phyloP scores from a whole-genome alignment of 2,113 vertebrate genomes.

The Paradoxurus hermaphroditus region DNA sequence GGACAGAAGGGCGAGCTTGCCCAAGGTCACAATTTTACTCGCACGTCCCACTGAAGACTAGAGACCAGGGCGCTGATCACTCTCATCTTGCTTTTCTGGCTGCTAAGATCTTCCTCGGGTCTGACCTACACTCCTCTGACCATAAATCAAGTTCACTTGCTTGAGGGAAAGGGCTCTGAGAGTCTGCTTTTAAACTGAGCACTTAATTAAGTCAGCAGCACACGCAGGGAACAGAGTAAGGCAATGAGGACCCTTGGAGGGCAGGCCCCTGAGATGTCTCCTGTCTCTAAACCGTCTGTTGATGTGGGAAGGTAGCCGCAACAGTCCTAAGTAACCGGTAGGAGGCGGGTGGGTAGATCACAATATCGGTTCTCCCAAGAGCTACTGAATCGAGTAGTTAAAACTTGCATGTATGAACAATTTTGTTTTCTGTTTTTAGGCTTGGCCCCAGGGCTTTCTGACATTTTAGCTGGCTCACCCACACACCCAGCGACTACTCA shows the following conservation, averaged over 20 bases:
- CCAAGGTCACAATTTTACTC: not conserved
- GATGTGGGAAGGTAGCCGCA: not conserved
- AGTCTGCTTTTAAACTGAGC: not conserved
- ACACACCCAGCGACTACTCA: not conserved
- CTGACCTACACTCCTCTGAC: not conserved
- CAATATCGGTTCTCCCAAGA: not conserved
- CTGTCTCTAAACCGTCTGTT: not conserved
- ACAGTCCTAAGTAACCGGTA: not conserved
- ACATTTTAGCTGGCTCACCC: not conserved
- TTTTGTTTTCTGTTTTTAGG: not conserved
- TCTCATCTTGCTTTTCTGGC: not conserved
- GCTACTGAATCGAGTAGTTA: not conserved
- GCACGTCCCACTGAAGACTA: not conserved
- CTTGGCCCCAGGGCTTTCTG: not conserved
- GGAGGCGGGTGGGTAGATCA: not conserved
- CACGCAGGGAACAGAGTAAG: not conserved
- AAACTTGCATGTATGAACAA: not conserved
- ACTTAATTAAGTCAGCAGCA: not conserved
- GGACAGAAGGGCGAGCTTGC: not conserved
- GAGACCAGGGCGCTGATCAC: not conserved
- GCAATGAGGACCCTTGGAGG: not conserved
- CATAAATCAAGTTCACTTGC: not conserved
- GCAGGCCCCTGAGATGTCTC: not conserved
- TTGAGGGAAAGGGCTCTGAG: not conserved
- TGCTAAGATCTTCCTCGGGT: not conserved